phyloP scores from a whole-genome alignment of 1,140 invertebrate genomes.

The Scaptomyza pallida region DNA sequence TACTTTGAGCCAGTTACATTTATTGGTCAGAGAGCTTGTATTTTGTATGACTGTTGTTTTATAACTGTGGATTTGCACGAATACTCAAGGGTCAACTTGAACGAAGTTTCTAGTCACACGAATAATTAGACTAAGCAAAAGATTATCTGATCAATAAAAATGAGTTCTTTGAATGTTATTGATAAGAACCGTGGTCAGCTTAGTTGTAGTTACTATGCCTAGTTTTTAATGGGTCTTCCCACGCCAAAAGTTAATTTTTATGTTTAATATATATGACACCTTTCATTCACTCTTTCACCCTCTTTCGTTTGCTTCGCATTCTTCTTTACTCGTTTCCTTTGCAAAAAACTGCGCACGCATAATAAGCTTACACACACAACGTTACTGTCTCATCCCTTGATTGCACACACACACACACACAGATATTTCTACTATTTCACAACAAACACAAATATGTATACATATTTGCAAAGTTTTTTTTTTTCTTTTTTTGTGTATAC shows the following conservation, averaged over 20 bases:
- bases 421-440: constrained; percentile 5
- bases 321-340: constrained; percentile 9
- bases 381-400: too few relatives aligned
- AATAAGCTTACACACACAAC: background rate
- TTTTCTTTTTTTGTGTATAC: constrained; percentile 15
- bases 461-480: constrained; percentile 15
- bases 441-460: background rate
- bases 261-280: too few relatives aligned
- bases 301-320: background rate
- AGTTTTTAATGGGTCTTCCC: too few relatives aligned
- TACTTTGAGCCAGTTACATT: too few relatives aligned
- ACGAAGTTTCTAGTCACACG: background rate
- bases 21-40: too few relatives aligned
- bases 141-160: too few relatives aligned
- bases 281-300: too few relatives aligned
- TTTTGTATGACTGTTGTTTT: background rate
- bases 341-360: constrained; percentile 43
- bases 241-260: constrained; percentile 1
- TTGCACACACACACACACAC: background rate
- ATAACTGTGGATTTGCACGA: background rate
- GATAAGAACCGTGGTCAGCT: constrained; percentile 39
- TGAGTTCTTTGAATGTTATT: background rate
- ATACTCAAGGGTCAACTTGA: background rate
- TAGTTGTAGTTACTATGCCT: constrained; percentile 2
- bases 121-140: too few relatives aligned